Percentiles rank a stretch among this genome's conserved stretches.
phyloP scores from a whole-genome alignment of 2,113 vertebrate species.

The Alaudala cheleensis region DNA sequence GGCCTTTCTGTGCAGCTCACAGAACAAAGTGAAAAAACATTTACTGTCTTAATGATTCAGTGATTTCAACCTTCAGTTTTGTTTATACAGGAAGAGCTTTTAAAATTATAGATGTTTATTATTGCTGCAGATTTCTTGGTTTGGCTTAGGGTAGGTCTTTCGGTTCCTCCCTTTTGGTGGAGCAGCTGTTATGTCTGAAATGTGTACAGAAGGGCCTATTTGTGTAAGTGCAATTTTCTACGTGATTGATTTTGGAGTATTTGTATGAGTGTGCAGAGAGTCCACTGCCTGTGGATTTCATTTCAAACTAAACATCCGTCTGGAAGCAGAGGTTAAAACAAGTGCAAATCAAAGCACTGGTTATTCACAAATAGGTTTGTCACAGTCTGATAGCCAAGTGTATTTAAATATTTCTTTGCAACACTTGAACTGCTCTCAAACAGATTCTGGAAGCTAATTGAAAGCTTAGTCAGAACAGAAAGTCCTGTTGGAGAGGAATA shows the following conservation, averaged over 20 bases:
- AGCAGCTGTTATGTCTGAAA: slow-evolving; percentile 5
- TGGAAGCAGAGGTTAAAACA: slow-evolving; percentile 27
- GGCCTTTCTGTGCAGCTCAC: not conserved
- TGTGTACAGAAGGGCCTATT: not conserved
- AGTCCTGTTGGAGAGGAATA: slow-evolving; percentile 5
- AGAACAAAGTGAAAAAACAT: slow-evolving; percentile 2
- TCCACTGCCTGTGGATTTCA: not conserved
- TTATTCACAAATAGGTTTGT: not conserved
- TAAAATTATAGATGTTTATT: slow-evolving; percentile 16
- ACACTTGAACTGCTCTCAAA: not conserved
- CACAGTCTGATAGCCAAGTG: slow-evolving; percentile 18
- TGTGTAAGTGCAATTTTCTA: slow-evolving; percentile 26
- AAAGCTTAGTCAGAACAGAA: not conserved
- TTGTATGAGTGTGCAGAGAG: not conserved
- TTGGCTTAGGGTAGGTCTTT: not conserved
- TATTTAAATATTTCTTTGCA: not conserved
- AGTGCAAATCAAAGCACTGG: not conserved
- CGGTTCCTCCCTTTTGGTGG: not conserved
- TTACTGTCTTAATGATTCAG: slow-evolving; percentile 32
- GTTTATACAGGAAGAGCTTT: slow-evolving; percentile 40
- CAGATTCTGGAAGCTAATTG: slow-evolving; percentile 8
- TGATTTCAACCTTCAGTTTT: slow-evolving; percentile 47
- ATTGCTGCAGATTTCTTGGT: not conserved
- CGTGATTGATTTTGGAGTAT: slow-evolving; percentile 10
- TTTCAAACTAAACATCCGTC: slow-evolving; percentile 41